Conservation (phyloP, 2,888 invertebrate species). For the Xiphydria camelus region DNA sequence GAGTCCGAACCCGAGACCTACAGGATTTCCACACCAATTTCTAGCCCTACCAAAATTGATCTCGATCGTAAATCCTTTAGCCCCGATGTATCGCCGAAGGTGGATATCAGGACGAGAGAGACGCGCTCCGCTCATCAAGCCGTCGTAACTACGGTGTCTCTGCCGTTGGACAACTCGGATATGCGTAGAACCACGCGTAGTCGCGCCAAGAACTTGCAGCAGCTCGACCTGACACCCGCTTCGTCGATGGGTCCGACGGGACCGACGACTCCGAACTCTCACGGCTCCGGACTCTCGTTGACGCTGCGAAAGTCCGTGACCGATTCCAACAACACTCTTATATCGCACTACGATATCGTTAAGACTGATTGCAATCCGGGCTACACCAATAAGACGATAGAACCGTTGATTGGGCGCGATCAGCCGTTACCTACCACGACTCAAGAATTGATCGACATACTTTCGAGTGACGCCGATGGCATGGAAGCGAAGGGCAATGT, state of each 20-base stretch:
- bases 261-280: conserved; percentile 32
- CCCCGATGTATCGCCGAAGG: conserved; percentile 3
- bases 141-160: conserved; percentile 43
- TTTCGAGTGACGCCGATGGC: conserved; percentile 47
- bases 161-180: conserved; percentile 47
- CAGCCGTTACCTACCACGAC: conserved; percentile 52
- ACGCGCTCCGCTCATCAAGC: conserved; percentile 32
- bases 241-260: conserved; percentile 19
- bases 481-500: no score
- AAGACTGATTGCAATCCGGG: conserved; percentile 52
- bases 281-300: conserved; percentile 44
- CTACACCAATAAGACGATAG: conserved; percentile 41
- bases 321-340: conserved; percentile 51
- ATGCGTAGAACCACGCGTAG: conserved; percentile 53
- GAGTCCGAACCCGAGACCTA: conserved; percentile 42
- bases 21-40: conserved; percentile 42
- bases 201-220: conserved; percentile 48
- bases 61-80: conserved; percentile 14
- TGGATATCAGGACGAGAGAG: conserved; percentile 14
- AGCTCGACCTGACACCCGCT: conserved; percentile 36
- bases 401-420: conserved; percentile 45
- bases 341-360: conserved; percentile 54
- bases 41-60: conserved; percentile 40
- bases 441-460: conserved; percentile 51
- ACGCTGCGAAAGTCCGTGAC: conserved; percentile 52